Evolutionary conservation across 2,113 vertebrate species (phyloP).

Genomic region (Athene cunicularia): DNA sequence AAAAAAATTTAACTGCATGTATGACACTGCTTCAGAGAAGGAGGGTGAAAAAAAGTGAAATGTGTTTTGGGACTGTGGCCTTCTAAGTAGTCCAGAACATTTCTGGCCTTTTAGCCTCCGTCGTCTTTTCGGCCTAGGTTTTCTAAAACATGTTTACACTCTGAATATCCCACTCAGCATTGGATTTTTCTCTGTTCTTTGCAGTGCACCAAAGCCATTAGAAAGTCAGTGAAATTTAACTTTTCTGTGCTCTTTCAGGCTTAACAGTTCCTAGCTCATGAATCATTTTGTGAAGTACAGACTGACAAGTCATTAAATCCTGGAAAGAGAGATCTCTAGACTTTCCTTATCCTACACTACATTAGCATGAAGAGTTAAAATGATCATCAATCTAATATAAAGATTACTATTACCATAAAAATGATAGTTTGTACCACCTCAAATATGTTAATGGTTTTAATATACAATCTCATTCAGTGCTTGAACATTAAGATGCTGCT

Average conservation of each 20-base stretch:
- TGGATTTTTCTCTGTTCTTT: not conserved
- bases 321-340: not conserved
- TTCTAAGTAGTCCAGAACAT: not conserved
- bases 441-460: not conserved
- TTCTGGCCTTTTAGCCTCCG: not conserved
- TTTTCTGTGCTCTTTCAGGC: not conserved
- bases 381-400: not conserved
- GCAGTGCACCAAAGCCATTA: not conserved
- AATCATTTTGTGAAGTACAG: not conserved
- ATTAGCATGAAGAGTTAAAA: not conserved
- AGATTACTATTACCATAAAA: not conserved
- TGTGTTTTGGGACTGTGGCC: not conserved
- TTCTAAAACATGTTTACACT: not conserved
- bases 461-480: not conserved
- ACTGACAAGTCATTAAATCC: not conserved
- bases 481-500: not conserved
- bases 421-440: not conserved
- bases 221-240: not conserved
- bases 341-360: not conserved
- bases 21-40: not conserved
- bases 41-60: not conserved
- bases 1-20: not conserved
- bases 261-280: not conserved
- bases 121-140: not conserved
- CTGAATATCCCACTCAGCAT: accelerated